phyloP scores from a whole-genome alignment of 2,888 invertebrate genomes.

The Apoda limacodes region DNA sequence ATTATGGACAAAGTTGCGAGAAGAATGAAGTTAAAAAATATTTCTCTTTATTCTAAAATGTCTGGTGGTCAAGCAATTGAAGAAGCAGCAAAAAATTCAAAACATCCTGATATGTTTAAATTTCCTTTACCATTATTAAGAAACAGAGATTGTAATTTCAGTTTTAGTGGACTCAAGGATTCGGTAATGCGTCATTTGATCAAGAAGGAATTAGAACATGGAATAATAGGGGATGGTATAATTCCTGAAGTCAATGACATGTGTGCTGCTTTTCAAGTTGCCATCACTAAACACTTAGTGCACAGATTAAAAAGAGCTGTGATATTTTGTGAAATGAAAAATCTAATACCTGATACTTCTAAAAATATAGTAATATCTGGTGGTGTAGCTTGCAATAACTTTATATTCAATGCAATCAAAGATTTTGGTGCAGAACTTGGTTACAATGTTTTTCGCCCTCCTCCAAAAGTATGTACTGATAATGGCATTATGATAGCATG shows the following conservation, averaged over 20 bases:
- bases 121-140: conserved; percentile 75
- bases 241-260: conserved; percentile 83
- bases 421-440: conserved; percentile 74
- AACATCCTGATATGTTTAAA: conserved; percentile 72
- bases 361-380: conserved; percentile 87
- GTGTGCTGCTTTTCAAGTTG: conserved; percentile 86
- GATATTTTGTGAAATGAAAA: conserved; percentile 72
- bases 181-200: conserved; percentile 64
- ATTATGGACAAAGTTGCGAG: conserved; percentile 93
- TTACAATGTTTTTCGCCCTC: conserved; percentile 80
- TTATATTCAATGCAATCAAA: conserved; percentile 77
- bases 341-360: conserved; percentile 64
- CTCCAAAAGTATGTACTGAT: conserved; percentile 91
- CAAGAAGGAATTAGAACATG: conserved; percentile 69
- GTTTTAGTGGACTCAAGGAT: conserved; percentile 86
- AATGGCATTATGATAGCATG: conserved; percentile 99
- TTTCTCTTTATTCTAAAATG: conserved; percentile 77
- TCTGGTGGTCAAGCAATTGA: conserved; percentile 92
- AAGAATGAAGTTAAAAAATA: conserved; percentile 82
- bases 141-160: conserved; percentile 87
- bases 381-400: conserved; percentile 95
- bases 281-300: conserved; percentile 81
- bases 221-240: conserved; percentile 73
- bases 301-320: conserved; percentile 87
- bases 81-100: conserved; percentile 76